A percentile compares a stretch with the other conserved stretches of the same genome.
These are phyloP conservation scores for Pardosa pseudoannulata DNA, from an alignment of 2,888 invertebrate species.

Conservation along the genomic window DNA sequence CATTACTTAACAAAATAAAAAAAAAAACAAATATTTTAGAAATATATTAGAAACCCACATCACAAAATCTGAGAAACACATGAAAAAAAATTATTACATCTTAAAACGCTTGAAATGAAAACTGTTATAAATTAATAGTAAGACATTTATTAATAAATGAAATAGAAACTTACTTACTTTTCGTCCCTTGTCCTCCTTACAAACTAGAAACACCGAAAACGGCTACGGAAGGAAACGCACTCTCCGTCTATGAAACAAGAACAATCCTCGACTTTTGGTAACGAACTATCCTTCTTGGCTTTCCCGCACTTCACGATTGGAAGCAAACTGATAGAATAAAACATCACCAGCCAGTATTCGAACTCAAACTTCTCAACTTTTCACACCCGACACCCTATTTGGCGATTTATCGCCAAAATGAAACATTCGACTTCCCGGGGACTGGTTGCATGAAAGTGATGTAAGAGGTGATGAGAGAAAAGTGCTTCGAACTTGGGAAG, in stretches of 20 bases:
- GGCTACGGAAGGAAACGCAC: slow-evolving; percentile 21
- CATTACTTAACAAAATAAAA: too few relatives aligned
- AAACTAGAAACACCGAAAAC: background rate
- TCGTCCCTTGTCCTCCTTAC: slow-evolving; percentile 34
- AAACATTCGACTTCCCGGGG: background rate
- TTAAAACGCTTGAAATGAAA: background rate
- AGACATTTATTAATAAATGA: too few relatives aligned
- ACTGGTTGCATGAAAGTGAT: background rate
- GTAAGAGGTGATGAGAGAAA: background rate
- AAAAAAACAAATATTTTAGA: too few relatives aligned
- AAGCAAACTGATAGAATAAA: slow-evolving; percentile 25
- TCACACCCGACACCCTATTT: background rate
- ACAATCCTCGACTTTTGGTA: background rate
- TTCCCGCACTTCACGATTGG: background rate
- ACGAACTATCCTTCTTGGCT: background rate
- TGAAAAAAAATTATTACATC: too few relatives aligned
- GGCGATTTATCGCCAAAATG: slow-evolving; percentile 18
- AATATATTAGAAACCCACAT: too few relatives aligned
- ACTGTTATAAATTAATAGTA: background rate
- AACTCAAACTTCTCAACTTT: slow-evolving; percentile 13
- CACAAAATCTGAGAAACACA: too few relatives aligned
- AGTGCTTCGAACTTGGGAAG: too few relatives aligned
- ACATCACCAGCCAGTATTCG: slow-evolving; percentile 33
- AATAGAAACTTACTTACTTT: slow-evolving; percentile 54
- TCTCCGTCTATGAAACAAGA: background rate